phyloP scores from a whole-genome alignment of 2,888 invertebrate genomes.

The Eristalis intricaria region DNA sequence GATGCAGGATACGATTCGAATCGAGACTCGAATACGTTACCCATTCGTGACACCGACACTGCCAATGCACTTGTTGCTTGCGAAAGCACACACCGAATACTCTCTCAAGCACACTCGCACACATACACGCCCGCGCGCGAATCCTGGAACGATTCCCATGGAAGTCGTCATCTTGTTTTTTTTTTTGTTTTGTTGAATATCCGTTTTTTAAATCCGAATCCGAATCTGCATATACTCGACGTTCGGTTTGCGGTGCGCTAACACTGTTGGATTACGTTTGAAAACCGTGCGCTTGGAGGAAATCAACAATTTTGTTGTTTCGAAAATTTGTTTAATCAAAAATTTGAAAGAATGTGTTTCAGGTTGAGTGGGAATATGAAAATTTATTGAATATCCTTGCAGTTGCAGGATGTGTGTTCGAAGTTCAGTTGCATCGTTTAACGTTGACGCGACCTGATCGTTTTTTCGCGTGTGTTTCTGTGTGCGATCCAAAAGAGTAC shows the following conservation, averaged over 20 bases:
- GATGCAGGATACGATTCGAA: constrained; percentile 1
- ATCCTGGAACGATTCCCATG: constrained; percentile 39
- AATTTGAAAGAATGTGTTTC: constrained; percentile 1
- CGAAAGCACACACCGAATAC: constrained; percentile 24
- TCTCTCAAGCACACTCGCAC: constrained; percentile 12
- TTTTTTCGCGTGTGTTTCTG: neutral
- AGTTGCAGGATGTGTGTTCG: constrained; percentile 56
- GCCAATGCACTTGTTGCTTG: constrained; percentile 67
- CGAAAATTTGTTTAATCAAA: neutral
- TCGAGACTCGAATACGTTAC: constrained; percentile 57
- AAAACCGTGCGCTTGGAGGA: constrained; percentile 1
- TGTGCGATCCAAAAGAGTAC: neutral
- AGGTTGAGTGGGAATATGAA: neutral
- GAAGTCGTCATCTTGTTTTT: constrained; percentile 25
- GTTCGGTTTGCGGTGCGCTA: constrained; percentile 48
- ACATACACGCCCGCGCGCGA: neutral
- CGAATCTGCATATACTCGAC: constrained; percentile 42
- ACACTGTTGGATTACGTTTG: constrained; percentile 34
- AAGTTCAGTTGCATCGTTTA: constrained; percentile 43
- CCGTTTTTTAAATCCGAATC: constrained; percentile 36
- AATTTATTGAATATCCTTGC: constrained; percentile 6
- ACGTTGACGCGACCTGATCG: constrained; percentile 58
- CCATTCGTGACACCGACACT: neutral
- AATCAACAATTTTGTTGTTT: neutral
- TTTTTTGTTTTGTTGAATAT: constrained; percentile 37